Conservation (phyloP, 1,140 invertebrate species). For the Melipona quadrifasciata region DNA sequence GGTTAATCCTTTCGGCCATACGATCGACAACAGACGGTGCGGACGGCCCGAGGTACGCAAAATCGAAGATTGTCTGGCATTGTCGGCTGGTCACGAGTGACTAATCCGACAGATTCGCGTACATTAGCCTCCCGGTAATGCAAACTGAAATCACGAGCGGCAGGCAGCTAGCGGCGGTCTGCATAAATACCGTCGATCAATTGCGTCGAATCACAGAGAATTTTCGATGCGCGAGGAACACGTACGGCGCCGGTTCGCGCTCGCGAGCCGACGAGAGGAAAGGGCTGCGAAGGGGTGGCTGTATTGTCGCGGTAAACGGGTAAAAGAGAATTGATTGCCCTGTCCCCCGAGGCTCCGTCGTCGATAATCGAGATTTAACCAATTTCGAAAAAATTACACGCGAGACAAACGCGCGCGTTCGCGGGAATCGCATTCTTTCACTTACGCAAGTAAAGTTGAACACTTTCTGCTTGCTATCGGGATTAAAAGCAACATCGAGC, state of each 20-base stretch:
- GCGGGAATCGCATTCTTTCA: no score
- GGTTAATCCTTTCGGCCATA: background rate
- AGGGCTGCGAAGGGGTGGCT: constrained; percentile 23
- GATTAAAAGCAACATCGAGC: no score
- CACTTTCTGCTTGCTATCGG: no score
- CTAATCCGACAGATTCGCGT: constrained; percentile 57
- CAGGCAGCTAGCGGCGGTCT: constrained; percentile 70
- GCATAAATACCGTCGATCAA: constrained; percentile 79
- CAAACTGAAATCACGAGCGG: constrained; percentile 65
- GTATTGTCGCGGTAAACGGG: constrained; percentile 69
- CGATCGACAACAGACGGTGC: background rate
- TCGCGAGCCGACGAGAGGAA: background rate
- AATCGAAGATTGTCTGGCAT: constrained; percentile 1
- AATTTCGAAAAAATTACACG: constrained; percentile 37
- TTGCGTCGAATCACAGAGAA: constrained; percentile 76
- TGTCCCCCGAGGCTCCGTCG: constrained; percentile 9
- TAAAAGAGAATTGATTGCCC: constrained; percentile 75
- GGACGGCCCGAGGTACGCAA: background rate
- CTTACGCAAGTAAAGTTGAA: no score
- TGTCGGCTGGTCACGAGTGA: constrained; percentile 23
- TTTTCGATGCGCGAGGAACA: constrained; percentile 70
- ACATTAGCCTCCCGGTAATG: constrained; percentile 66
- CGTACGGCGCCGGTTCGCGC: constrained; percentile 28
- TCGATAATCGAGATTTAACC: constrained; percentile 64
- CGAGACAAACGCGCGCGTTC: background rate